phyloP scores from a whole-genome alignment of 2,113 vertebrate genomes.

The Stegostoma tigrinum region DNA sequence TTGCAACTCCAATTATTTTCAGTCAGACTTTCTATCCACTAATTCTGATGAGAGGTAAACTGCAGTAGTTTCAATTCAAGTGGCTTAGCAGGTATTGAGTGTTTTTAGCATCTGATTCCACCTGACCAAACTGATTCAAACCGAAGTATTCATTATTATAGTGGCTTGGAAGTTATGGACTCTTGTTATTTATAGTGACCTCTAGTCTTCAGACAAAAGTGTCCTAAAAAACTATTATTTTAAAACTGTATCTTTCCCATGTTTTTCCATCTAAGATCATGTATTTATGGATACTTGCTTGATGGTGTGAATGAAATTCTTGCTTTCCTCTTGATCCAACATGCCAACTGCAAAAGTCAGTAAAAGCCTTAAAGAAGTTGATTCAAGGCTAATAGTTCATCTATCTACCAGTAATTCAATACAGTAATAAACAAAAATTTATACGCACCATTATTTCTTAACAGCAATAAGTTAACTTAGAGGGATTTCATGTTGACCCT shows the following conservation, averaged over 20 bases:
- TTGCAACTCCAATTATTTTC: not conserved
- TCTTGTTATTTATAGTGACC: no score
- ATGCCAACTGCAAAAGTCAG: not conserved
- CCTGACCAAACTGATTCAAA: no score
- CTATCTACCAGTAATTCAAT: not conserved
- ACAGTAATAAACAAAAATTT: not conserved
- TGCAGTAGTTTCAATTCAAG: no score
- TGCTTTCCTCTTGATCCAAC: not conserved
- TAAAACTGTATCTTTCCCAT: not conserved
- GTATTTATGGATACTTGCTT: not conserved
- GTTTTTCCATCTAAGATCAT: not conserved
- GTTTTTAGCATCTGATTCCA: no score
- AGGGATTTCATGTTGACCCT: not conserved
- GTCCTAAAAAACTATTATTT: no score
- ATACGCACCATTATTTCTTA: not conserved
- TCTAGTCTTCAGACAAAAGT: no score
- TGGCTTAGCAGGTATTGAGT: no score
- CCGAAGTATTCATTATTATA: no score
- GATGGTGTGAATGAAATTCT: not conserved
- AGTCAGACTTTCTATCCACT: not conserved
- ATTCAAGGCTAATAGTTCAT: not conserved
- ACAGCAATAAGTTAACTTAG: not conserved
- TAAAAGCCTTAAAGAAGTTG: not conserved
- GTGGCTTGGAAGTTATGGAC: no score
- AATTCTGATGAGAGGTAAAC: no score